A percentile compares a stretch with the other conserved stretches of the same genome.
Conservation (phyloP, 2,888 invertebrate species). For the Eumerus sabulonum region DNA sequence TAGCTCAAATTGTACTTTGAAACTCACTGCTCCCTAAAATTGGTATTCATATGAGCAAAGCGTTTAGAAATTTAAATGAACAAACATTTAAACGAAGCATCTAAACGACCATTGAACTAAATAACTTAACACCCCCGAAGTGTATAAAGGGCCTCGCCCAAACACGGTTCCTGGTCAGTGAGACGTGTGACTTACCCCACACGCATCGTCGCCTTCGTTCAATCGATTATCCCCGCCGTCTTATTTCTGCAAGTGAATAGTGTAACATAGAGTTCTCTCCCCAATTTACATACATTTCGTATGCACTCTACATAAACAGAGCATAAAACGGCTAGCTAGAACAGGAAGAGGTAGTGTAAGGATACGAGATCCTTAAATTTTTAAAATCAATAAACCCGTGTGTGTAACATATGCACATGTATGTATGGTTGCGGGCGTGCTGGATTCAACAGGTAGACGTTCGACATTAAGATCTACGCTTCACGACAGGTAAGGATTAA, state of each 20-base stretch:
- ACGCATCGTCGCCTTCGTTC: slow-evolving; percentile 19
- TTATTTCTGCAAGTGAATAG: too few relatives aligned
- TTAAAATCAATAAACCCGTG: slow-evolving; percentile 31
- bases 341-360: slow-evolving; percentile 45
- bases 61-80: slow-evolving; percentile 43
- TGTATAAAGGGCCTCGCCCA: slow-evolving; percentile 37
- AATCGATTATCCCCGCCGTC: too few relatives aligned
- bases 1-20: not conserved
- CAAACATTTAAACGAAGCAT: slow-evolving; percentile 48
- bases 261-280: not conserved
- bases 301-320: slow-evolving; percentile 5
- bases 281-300: slow-evolving; percentile 47
- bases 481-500: slow-evolving; percentile 39
- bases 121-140: slow-evolving; percentile 30
- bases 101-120: slow-evolving; percentile 51
- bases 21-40: slow-evolving; percentile 16
- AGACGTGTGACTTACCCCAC: slow-evolving; percentile 38
- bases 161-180: slow-evolving; percentile 22
- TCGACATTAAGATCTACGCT: slow-evolving; percentile 22
- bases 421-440: too few relatives aligned
- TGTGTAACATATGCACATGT: too few relatives aligned
- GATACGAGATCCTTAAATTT: slow-evolving; percentile 45
- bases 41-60: slow-evolving; percentile 30
- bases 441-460: too few relatives aligned
- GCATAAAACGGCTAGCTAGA: slow-evolving; percentile 19